These are phyloP conservation scores for Troides oblongomaculatus DNA, from an alignment of 2,888 invertebrate species.

Conservation along the genomic window DNA sequence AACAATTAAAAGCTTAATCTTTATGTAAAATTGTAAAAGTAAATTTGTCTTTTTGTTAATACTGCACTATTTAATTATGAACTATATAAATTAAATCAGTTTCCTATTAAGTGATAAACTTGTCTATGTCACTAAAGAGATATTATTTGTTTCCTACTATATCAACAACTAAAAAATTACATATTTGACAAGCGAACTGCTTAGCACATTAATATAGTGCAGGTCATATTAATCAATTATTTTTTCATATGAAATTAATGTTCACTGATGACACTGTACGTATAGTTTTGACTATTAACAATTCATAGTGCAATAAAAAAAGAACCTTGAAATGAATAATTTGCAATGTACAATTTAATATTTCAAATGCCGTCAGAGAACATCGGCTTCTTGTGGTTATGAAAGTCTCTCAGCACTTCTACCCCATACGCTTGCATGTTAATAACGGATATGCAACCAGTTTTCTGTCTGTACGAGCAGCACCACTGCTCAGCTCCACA, in stretches of 20 bases:
- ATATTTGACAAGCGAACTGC: too few species aligned
- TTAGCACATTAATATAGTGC: too few species aligned
- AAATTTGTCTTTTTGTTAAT: background rate
- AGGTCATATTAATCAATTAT: too few species aligned
- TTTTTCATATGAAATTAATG: too few species aligned
- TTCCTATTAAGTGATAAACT: too few species aligned
- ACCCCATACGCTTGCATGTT: constrained; percentile 72
- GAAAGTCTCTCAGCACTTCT: constrained; percentile 69
- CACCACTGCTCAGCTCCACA: constrained; percentile 75
- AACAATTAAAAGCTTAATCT: background rate
- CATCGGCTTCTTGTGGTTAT: constrained; percentile 73
- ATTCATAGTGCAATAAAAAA: background rate
- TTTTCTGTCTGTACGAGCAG: constrained; percentile 70
- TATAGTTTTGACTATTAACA: background rate
- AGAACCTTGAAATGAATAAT: background rate
- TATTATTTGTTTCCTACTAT: too few species aligned
- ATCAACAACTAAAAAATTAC: too few species aligned
- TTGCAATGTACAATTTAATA: background rate
- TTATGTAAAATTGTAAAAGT: background rate
- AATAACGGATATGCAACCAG: constrained; percentile 72
- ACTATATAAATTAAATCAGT: too few species aligned
- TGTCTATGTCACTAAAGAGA: too few species aligned
- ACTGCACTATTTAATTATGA: background rate
- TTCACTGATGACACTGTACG: background rate
- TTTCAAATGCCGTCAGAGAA: constrained; percentile 47